Evolutionary conservation across 1,140 invertebrate species (phyloP).

Genomic region (Trachymyrmex cornetzi): DNA sequence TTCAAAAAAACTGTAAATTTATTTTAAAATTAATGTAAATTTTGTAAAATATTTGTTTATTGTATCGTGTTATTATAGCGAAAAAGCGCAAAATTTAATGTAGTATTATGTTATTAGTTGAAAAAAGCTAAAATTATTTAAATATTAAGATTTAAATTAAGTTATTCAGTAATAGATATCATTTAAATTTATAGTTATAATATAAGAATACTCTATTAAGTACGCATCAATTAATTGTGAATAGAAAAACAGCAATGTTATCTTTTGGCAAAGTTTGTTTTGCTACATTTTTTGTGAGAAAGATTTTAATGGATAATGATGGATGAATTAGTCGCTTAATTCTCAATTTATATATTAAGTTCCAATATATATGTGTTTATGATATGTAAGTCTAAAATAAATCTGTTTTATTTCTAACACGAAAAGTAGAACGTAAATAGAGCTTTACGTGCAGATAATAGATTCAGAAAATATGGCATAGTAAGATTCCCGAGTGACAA

Average conservation of each 20-base stretch:
- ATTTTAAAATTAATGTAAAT: constrained; percentile 6
- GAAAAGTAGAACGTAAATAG: neutral
- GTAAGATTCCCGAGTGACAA: constrained; percentile 8
- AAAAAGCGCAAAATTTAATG: too few species aligned
- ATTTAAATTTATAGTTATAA: neutral
- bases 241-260: neutral
- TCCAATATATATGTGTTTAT: neutral
- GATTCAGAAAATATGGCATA: constrained; percentile 20
- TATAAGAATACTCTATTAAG: neutral
- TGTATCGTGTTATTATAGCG: too few species aligned
- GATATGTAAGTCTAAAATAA: constrained; percentile 29
- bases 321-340: constrained; percentile 3
- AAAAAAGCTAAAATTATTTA: neutral
- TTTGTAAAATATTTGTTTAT: neutral
- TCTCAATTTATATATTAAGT: neutral
- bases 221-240: neutral
- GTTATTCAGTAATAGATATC: too few species aligned
- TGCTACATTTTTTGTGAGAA: neutral
- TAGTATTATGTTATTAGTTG: neutral
- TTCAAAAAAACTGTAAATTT: neutral
- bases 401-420: too few species aligned
- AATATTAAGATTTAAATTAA: neutral
- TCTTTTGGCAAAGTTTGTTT: neutral
- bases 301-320: neutral
- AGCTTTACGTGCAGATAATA: neutral